Evolutionary conservation across 2,888 invertebrate genomes (phyloP).

Genomic region (Limnephilus marmoratus): DNA sequence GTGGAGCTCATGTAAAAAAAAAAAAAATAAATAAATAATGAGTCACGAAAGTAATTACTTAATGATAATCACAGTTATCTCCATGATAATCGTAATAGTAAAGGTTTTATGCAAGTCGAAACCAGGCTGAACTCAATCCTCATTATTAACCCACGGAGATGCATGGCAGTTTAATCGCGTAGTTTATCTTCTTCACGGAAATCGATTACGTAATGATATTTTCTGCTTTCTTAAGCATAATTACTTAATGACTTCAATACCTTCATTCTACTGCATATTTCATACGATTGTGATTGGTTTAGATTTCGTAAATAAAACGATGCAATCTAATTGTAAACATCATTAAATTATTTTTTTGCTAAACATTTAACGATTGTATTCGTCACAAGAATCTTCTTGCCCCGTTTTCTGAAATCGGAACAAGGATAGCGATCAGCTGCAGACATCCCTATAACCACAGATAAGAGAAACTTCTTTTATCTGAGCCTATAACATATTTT

Average conservation of each 20-base stretch:
- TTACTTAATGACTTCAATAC: background rate
- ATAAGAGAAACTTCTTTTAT: too few species aligned
- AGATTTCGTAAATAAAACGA: background rate
- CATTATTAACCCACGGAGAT: background rate
- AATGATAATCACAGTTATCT: too few species aligned
- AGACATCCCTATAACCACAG: too few species aligned
- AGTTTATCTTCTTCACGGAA: background rate
- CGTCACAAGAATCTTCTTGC: too few species aligned
- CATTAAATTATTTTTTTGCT: background rate
- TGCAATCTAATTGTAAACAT: background rate
- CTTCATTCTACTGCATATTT: background rate
- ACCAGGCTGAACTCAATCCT: background rate
- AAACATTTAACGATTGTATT: background rate
- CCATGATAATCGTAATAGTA: too few species aligned
- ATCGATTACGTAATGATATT: background rate
- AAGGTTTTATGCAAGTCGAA: background rate
- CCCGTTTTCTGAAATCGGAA: too few species aligned
- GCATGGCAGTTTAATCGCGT: background rate
- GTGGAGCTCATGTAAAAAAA: too few species aligned
- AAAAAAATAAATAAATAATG: too few species aligned
- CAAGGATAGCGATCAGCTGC: too few species aligned
- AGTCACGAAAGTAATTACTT: too few species aligned
- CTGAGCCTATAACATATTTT: too few species aligned
- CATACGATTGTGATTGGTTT: background rate
- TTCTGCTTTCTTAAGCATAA: background rate